phyloP scores from a whole-genome alignment of 2,113 vertebrate genomes.

The Numida meleagris region DNA sequence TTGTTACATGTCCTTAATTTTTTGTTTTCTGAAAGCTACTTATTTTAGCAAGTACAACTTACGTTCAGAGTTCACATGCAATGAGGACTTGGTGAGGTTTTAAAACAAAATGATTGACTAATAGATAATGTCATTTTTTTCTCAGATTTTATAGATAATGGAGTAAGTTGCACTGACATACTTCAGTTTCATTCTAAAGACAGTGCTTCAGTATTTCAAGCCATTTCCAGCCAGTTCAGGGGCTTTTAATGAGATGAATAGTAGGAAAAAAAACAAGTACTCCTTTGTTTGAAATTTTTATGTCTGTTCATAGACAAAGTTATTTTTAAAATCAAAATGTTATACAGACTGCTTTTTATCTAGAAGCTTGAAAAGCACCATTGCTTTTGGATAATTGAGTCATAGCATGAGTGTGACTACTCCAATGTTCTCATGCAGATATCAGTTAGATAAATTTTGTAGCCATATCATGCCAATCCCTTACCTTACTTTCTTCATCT shows the following conservation, averaged over 20 bases:
- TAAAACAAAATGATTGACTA: neutral
- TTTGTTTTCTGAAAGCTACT: neutral
- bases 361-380: neutral
- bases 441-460: neutral
- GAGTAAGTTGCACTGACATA: neutral
- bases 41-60: neutral
- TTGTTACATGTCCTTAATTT: neutral
- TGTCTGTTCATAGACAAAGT: neutral
- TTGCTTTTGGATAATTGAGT: neutral
- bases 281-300: neutral
- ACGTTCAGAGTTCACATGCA: neutral
- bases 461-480: neutral
- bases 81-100: neutral
- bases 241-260: neutral
- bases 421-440: neutral
- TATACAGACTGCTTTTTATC: neutral
- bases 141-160: neutral
- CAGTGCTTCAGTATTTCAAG: neutral
- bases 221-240: neutral
- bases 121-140: neutral
- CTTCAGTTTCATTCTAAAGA: neutral
- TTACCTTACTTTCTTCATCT: neutral
- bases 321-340: neutral
- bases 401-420: neutral
- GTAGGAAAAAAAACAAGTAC: neutral